Evolutionary conservation across 2,797 vertebrate species (phyloP), one percentile per base, ranked within the genome.

Genomic region (Erpetoichthys calabaricus): DNA sequence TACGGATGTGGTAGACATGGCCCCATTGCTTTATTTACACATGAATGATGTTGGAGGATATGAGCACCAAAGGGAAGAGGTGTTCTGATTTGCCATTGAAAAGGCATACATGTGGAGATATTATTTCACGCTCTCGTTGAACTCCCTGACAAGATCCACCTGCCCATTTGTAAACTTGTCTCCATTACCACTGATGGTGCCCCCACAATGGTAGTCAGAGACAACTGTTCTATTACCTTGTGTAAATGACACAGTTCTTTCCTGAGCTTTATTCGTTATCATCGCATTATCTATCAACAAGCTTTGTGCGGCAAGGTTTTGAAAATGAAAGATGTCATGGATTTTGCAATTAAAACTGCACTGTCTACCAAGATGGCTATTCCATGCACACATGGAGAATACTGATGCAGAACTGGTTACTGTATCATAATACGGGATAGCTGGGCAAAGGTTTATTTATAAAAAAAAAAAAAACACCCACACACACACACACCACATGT

Each of bases 321-420:
- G 42, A 64, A 66, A 6, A 66, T 62, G 61, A 64, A 66, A 55
- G 46, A 66, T 7, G 59, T 68, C 5, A 60, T 66, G 57, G 63
- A 58, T 58, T 45, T 67, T 42, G 54, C 51, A 2, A 60, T 47
- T 46, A 66, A 66, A n/a, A 60, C 61, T 45, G 64, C 43, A 43
- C 61, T 57, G 46, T 65, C 55, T 57, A n/a, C 56, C 53, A 45
- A 7, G 46, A 8, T 9, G 51, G 45, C 5, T 59, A 8, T 61
- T 61, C 9, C 44, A 45, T 57, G 56, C 58, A 5, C 54, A 63
- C 55, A 45, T 7, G 58, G 60, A 45, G 52, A 58, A 57, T 10
- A 25, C 25, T 25, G 25, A 25, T 25, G 25, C 25, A 25, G 25
- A 25, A 25, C 25, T 25, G 2, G 25, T 25, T 25, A 25, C 25